phyloP scores from a whole-genome alignment of 2,888 invertebrate species.

The Catonia carolina region DNA sequence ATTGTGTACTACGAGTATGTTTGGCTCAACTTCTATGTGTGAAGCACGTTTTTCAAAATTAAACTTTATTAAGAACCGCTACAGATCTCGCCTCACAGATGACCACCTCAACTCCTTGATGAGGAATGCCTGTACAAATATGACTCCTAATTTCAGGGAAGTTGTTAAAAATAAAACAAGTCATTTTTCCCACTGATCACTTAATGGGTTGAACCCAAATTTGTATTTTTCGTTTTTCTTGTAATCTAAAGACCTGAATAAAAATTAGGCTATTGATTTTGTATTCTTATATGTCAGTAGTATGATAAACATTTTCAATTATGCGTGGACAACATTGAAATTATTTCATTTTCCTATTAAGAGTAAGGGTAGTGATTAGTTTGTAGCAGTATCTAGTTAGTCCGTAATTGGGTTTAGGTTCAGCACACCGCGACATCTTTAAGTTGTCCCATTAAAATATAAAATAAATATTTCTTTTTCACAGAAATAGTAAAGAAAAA shows the following conservation, averaged over 20 bases:
- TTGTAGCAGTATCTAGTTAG: too few species aligned
- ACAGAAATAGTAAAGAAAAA: too few species aligned
- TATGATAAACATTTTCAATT: not conserved
- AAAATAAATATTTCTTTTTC: too few species aligned
- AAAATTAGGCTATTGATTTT: not conserved
- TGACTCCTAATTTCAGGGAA: conserved; percentile 9
- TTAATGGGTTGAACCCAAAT: not conserved
- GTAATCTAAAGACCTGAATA: not conserved
- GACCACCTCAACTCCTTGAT: conserved; percentile 17
- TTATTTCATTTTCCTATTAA: too few species aligned
- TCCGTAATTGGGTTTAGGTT: too few species aligned
- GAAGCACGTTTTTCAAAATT: conserved; percentile 23
- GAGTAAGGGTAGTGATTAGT: too few species aligned
- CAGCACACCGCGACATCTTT: too few species aligned
- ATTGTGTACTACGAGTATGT: conserved; percentile 23
- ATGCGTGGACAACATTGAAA: too few species aligned
- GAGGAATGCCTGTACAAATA: conserved; percentile 3
- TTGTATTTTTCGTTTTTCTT: conserved; percentile 3
- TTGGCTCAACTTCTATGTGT: conserved; percentile 21
- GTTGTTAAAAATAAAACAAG: conserved; percentile 19
- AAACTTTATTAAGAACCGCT: conserved; percentile 19
- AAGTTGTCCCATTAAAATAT: too few species aligned
- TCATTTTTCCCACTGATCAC: too few species aligned
- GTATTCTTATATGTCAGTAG: not conserved
- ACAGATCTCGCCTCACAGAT: conserved; percentile 19